These are phyloP conservation scores for Palloptera scutellata DNA, from an alignment of 2,888 invertebrate species.

Conservation along the genomic window DNA sequence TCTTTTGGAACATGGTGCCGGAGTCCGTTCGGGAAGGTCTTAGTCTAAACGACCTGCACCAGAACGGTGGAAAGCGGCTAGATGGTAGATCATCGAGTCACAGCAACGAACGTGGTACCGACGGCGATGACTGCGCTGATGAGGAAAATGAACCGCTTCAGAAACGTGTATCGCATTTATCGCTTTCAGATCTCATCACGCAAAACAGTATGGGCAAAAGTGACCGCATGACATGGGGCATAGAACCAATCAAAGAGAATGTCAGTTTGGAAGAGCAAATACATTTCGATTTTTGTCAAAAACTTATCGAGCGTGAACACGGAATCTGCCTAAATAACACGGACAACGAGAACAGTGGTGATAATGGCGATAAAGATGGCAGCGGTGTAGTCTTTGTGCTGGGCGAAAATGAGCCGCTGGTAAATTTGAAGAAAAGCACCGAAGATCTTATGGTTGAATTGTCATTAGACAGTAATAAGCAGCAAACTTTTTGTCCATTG, in stretches of 20 bases:
- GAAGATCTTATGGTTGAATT: slow-evolving; percentile 56
- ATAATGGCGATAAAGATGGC: slow-evolving; percentile 29
- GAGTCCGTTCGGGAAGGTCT: slow-evolving; percentile 59
- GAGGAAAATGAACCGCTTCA: slow-evolving; percentile 10
- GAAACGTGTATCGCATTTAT: slow-evolving; percentile 51
- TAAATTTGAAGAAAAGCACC: slow-evolving; percentile 69
- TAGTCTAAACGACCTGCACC: slow-evolving; percentile 51
- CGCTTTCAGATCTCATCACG: slow-evolving; percentile 61
- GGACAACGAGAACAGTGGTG: slow-evolving; percentile 12
- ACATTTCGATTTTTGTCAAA: slow-evolving; percentile 55
- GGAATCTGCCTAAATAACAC: slow-evolving; percentile 43
- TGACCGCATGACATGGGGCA: slow-evolving; percentile 62
- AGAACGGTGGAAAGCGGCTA: slow-evolving; percentile 44
- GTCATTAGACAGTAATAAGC: slow-evolving; percentile 23
- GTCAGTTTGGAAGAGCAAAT: slow-evolving; percentile 59
- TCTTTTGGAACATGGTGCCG: slow-evolving; percentile 59
- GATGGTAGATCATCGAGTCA: slow-evolving; percentile 39
- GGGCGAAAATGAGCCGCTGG: slow-evolving; percentile 75
- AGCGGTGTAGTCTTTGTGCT: slow-evolving; percentile 73
- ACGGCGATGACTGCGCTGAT: slow-evolving; percentile 30
- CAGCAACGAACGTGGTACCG: slow-evolving; percentile 15
- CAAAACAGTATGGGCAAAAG: slow-evolving; percentile 62
- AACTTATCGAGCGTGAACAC: slow-evolving; percentile 52
- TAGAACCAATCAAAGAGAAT: slow-evolving; percentile 61
- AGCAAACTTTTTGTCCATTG: slow-evolving; percentile 49